Percentiles rank a stretch among this genome's conserved stretches.
These are phyloP conservation scores for Anoplophora glabripennis DNA, from an alignment of 1,140 invertebrate genomes.

Conservation along the genomic window DNA sequence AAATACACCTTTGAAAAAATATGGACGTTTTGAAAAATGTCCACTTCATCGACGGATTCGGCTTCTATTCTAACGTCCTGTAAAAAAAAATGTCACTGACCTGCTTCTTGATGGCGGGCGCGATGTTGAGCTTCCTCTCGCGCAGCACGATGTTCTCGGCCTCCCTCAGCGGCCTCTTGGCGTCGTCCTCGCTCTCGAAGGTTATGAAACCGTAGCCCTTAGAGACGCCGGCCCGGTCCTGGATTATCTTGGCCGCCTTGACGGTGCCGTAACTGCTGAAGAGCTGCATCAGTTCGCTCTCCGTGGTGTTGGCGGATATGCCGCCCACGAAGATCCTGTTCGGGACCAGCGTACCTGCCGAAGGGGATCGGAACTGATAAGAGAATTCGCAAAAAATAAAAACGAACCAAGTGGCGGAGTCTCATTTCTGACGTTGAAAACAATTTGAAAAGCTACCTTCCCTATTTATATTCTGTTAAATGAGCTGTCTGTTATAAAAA, in stretches of 20 bases:
- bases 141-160: constrained; percentile 61
- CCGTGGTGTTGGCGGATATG: constrained; percentile 83
- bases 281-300: constrained; percentile 76
- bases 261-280: constrained; percentile 88
- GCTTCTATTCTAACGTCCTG: too few species aligned
- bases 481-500: too few species aligned
- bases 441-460: too few species aligned
- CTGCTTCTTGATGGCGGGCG: constrained; percentile 87
- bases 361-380: neutral
- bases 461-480: too few species aligned
- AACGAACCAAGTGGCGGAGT: too few species aligned
- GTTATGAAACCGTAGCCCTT: constrained; percentile 96
- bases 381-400: too few species aligned
- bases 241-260: constrained; percentile 91
- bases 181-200: constrained; percentile 89
- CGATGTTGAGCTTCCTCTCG: constrained; percentile 83
- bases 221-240: constrained; percentile 88
- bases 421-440: too few species aligned
- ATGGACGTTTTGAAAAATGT: too few species aligned
- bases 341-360: constrained; percentile 73
- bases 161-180: constrained; percentile 68
- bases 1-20: too few species aligned
- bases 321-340: constrained; percentile 94
- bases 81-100: too few species aligned
- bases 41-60: too few species aligned